These are phyloP conservation scores for Tenthredo distinguenda DNA, from an alignment of 2,888 invertebrate species.

Conservation along the genomic window DNA sequence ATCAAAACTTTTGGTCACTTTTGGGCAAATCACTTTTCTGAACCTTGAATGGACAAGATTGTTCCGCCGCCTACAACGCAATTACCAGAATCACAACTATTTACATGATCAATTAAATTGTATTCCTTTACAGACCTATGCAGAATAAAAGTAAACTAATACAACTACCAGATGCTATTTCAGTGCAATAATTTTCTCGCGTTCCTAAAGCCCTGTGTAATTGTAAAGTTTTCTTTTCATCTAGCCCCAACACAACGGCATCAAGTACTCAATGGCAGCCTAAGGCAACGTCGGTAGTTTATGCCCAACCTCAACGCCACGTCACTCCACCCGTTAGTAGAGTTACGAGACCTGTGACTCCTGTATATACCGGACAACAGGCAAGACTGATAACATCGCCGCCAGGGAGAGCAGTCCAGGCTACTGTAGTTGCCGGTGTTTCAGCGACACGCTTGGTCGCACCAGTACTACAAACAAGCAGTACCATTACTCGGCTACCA, in stretches of 20 bases:
- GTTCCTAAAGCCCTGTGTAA: neutral
- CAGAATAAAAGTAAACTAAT: neutral
- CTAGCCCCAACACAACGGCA: conserved; percentile 69
- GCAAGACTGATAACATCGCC: conserved; percentile 70
- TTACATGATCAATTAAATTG: neutral
- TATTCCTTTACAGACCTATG: neutral
- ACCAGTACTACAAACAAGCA: conserved; percentile 72
- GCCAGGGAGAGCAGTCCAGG: conserved; percentile 73
- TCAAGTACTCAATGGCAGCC: conserved; percentile 72
- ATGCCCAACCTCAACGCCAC: conserved; percentile 73
- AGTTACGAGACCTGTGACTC: conserved; percentile 68
- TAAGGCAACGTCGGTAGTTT: conserved; percentile 73
- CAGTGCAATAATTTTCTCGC: neutral
- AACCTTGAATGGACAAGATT: too few species aligned
- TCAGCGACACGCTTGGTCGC: conserved; percentile 73
- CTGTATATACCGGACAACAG: conserved; percentile 61
- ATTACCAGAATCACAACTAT: neutral
- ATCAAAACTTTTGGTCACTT: too few species aligned
- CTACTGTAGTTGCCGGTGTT: conserved; percentile 73
- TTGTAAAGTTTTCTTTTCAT: neutral
- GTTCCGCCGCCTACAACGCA: neutral
- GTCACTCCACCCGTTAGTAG: conserved; percentile 71
- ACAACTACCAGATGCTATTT: neutral
- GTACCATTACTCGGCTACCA: conserved; percentile 71
- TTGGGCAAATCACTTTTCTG: too few species aligned